Evolutionary conservation across 1,140 invertebrate species (phyloP), one percentile per base, ranked within the genome.

Genomic region (Brachionus calyciflorus): DNA sequence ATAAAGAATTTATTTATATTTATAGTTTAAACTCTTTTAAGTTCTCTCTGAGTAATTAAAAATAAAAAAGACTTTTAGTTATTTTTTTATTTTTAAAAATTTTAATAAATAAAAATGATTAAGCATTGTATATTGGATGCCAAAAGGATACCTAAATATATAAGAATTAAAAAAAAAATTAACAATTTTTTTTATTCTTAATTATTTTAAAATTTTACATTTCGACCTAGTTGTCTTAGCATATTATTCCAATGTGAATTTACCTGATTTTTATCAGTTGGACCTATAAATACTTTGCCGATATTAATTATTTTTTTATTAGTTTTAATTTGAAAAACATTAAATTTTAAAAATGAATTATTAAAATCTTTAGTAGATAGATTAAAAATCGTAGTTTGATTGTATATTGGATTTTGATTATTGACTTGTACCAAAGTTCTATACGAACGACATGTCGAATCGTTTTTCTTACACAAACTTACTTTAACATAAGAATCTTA

Each of bases 191-290:
- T 44, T 24, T n/a, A 44, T 24, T 24, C 4, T 1, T 9, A 17
- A 65, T 12, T 7, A 44, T 19, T 1, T 24, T 44, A 24, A 40
- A 41, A 21, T 28, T 5, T 65, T 65, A 65, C 60, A 24, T 41
- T 41, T 24, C 60, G n/a, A 65, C 37, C 10, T 21, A 65, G 9
- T 65, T 44, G 28, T 65, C 17, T 65, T 12, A 65, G 12, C 17
- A 65, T 65, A 7, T 44, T 17, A 44, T 44, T 41, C 60, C 60
- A 65, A 44, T 65, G 60, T 5, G 28, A 60, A 60, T 41, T 40
- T 7, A 60, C 17, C 37, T 26, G 19, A 2, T 41, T 65, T 10
- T 41, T n/a, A 5, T 14, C 19, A 41, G 21, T 28, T 10, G 17
- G 17, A 24, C 33, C 33, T 1, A 65, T 65, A 24, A 14, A 4